Conservation (phyloP, 1,140 invertebrate genomes). For the Penaeus chinensis region DNA sequence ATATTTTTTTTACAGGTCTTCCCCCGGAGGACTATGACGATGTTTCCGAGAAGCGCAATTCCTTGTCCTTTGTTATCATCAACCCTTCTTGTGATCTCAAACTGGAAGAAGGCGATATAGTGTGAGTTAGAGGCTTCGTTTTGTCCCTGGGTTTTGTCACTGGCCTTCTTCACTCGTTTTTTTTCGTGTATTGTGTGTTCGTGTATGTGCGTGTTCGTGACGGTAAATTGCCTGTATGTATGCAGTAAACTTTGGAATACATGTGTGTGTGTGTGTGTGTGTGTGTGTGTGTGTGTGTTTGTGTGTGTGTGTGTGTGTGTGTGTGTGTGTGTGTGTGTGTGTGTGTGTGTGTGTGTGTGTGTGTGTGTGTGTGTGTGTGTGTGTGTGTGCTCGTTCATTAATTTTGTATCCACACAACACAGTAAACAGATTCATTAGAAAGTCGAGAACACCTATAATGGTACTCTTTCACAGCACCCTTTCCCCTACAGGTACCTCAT, state of each 20-base stretch:
- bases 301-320: not conserved
- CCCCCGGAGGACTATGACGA: slow-evolving; percentile 92
- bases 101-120: slow-evolving; percentile 94
- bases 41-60: slow-evolving; percentile 90
- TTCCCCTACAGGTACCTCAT: slow-evolving; percentile 80
- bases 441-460: not conserved
- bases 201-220: too few relatives aligned
- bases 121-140: slow-evolving; percentile 75
- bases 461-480: not conserved
- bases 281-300: too few relatives aligned
- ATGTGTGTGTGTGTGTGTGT: too few relatives aligned
- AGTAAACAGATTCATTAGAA: not conserved
- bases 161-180: not conserved
- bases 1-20: slow-evolving; percentile 68
- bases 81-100: slow-evolving; percentile 98
- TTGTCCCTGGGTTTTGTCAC: not conserved
- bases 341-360: slow-evolving; percentile 26
- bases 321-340: slow-evolving; percentile 1
- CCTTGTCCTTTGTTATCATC: slow-evolving; percentile 96
- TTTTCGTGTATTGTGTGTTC: not conserved
- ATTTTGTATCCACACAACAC: not conserved
- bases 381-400: not conserved
- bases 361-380: slow-evolving; percentile 27
- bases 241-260: too few relatives aligned
- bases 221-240: too few relatives aligned